These are phyloP conservation scores for Lasioglossum baleicum DNA, from an alignment of 1,140 invertebrate genomes.

Conservation along the genomic window DNA sequence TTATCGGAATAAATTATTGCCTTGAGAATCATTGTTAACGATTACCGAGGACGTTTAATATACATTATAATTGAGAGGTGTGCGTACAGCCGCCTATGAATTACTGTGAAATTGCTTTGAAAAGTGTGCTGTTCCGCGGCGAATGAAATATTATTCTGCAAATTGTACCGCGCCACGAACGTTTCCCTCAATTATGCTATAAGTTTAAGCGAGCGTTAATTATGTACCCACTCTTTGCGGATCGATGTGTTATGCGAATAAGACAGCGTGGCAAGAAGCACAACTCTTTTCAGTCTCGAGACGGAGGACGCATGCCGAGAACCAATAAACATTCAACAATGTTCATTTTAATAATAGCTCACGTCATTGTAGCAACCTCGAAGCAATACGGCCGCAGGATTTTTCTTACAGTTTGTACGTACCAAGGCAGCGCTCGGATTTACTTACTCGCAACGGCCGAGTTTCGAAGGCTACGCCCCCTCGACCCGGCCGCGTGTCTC, in stretches of 20 bases:
- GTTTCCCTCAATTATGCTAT: constrained; percentile 5
- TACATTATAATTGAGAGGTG: not conserved
- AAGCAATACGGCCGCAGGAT: not conserved
- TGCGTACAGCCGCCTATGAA: not conserved
- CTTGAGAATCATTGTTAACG: not conserved
- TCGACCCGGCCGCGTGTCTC: no score
- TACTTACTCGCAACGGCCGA: no score
- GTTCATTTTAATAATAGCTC: not conserved
- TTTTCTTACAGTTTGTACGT: constrained; percentile 12
- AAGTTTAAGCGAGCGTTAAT: not conserved
- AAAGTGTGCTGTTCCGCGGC: not conserved
- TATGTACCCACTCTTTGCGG: not conserved
- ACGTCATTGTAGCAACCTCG: not conserved
- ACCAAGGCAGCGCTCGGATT: not conserved
- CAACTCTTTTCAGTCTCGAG: not conserved
- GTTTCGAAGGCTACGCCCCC: no score
- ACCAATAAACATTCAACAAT: not conserved
- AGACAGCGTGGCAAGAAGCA: not conserved
- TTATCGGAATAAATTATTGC: not conserved
- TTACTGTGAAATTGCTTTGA: not conserved
- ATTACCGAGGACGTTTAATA: not conserved
- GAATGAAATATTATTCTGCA: not conserved
- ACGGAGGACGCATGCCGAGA: not conserved
- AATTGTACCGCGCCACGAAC: not conserved
- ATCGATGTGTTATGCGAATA: not conserved